Percentiles rank a stretch among this genome's conserved stretches.
These are phyloP conservation scores for Ophion ventricosus DNA, from an alignment of 2,888 invertebrate species.

Conservation along the genomic window DNA sequence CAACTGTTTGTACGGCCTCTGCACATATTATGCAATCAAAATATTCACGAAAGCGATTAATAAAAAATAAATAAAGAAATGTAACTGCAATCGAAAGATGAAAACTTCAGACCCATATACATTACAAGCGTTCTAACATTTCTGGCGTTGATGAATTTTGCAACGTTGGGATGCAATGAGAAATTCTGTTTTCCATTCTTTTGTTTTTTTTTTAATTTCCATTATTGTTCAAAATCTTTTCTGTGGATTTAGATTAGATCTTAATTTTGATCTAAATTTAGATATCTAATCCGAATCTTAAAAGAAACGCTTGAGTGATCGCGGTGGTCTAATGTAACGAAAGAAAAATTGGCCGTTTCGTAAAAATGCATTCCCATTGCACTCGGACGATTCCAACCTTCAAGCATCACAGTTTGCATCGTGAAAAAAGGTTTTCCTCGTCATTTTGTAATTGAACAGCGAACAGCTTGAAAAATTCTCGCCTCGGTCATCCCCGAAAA, in stretches of 20 bases:
- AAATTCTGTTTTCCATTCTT: not conserved
- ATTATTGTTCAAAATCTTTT: not conserved
- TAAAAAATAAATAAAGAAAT: too few relatives aligned
- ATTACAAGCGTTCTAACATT: too few relatives aligned
- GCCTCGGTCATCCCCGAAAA: conserved; percentile 44
- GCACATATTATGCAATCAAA: too few relatives aligned
- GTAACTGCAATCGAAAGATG: too few relatives aligned
- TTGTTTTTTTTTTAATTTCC: not conserved
- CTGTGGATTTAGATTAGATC: not conserved
- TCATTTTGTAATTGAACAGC: not conserved
- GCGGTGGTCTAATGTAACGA: not conserved
- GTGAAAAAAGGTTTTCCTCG: not conserved
- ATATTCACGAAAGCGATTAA: too few relatives aligned
- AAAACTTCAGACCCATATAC: too few relatives aligned
- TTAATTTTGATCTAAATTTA: not conserved
- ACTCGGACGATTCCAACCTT: not conserved
- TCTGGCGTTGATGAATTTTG: too few relatives aligned
- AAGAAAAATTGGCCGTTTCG: not conserved
- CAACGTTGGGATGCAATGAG: not conserved
- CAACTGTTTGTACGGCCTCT: too few relatives aligned
- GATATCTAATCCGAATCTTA: not conserved
- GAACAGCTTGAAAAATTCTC: conserved; percentile 35
- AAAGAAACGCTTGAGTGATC: not conserved
- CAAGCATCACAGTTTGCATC: not conserved
- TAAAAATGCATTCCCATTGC: not conserved